Evolutionary conservation across 1,140 invertebrate genomes (phyloP).

Genomic region (Alviniconcha marisindica): DNA sequence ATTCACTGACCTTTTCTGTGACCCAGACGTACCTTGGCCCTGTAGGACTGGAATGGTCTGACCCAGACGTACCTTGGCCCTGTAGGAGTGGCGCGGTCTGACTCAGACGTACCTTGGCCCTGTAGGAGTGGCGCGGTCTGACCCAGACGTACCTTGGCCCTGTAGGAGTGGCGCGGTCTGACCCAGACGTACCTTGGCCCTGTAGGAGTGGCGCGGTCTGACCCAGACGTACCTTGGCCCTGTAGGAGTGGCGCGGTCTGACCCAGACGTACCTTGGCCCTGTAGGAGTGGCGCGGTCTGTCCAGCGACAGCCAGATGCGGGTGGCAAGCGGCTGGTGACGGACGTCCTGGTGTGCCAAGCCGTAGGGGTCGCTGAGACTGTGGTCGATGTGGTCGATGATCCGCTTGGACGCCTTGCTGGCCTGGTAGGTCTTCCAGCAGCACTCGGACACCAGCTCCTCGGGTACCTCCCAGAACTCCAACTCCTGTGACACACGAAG

Average conservation of each 20-base stretch:
- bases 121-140: too few relatives aligned
- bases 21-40: too few relatives aligned
- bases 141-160: too few relatives aligned
- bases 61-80: too few relatives aligned
- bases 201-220: too few relatives aligned
- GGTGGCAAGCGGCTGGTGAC: neutral
- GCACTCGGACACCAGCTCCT: constrained; percentile 38
- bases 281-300: constrained; percentile 25
- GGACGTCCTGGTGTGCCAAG: constrained; percentile 18
- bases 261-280: constrained; percentile 31
- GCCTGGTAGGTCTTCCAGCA: constrained; percentile 40
- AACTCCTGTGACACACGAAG: constrained; percentile 6
- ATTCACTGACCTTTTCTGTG: neutral
- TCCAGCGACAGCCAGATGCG: constrained; percentile 37
- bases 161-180: too few relatives aligned
- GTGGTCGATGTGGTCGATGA: constrained; percentile 40
- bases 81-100: too few relatives aligned
- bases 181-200: too few relatives aligned
- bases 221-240: too few relatives aligned
- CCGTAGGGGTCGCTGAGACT: constrained; percentile 32
- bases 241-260: too few relatives aligned
- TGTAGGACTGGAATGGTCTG: too few relatives aligned
- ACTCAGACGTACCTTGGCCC: too few relatives aligned
- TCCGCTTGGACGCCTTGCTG: constrained; percentile 32
- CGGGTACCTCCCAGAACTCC: constrained; percentile 34